A percentile compares a stretch with the other conserved stretches of the same genome.
phyloP scores from a whole-genome alignment of 1,140 invertebrate genomes.

The Leptoteleia sp. region DNA sequence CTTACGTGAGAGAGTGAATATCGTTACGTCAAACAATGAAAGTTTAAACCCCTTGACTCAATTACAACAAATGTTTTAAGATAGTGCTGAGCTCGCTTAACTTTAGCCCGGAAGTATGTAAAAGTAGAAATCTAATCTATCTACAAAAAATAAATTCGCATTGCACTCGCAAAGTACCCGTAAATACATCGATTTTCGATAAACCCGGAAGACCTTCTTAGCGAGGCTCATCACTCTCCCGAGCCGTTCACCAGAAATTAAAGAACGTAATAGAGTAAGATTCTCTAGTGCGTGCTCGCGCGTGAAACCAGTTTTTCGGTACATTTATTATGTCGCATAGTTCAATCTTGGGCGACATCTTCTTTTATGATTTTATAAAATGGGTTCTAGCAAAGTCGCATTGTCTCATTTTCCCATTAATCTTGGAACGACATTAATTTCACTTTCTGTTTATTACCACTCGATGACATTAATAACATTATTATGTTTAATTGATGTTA shows the following conservation, averaged over 20 bases:
- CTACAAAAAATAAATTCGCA: constrained; percentile 32
- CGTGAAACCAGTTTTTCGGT: constrained; percentile 70
- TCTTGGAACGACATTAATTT: no score
- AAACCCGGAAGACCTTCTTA: constrained; percentile 37
- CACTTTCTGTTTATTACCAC: no score
- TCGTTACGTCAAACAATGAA: constrained; percentile 58
- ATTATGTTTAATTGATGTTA: no score
- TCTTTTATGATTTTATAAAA: constrained; percentile 39
- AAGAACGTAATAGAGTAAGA: constrained; percentile 57
- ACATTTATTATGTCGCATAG: constrained; percentile 62
- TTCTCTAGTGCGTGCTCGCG: constrained; percentile 64
- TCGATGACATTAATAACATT: no score
- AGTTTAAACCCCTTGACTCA: constrained; percentile 67
- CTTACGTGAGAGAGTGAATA: constrained; percentile 25
- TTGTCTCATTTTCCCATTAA: neutral
- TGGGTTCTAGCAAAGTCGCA: constrained; percentile 18
- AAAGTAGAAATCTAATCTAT: constrained; percentile 49
- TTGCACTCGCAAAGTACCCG: constrained; percentile 20
- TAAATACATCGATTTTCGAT: constrained; percentile 64
- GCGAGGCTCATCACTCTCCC: constrained; percentile 24
- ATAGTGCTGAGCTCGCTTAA: constrained; percentile 10
- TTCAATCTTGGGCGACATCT: constrained; percentile 37
- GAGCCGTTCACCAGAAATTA: constrained; percentile 55
- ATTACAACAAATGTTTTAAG: constrained; percentile 36
- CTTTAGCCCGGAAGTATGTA: constrained; percentile 10